Evolutionary conservation across 2,797 vertebrate species (phyloP), one percentile per base, ranked within the genome.

Genomic region (Macropodus opercularis): DNA sequence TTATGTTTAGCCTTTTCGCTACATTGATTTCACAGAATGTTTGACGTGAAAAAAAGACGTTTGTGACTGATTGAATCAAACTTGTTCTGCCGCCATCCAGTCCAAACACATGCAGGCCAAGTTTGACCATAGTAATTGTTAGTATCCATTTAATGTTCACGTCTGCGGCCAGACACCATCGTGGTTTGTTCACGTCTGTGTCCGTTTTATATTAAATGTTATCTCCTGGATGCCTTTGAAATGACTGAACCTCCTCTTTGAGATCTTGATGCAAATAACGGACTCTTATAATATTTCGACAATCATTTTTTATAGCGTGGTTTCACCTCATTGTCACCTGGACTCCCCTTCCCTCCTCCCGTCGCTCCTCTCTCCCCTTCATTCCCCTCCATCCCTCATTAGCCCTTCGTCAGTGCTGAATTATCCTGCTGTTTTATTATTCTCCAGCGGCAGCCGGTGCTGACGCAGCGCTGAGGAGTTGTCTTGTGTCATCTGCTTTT

Each of bases 351-450:
- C 14, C 18, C 8, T 14, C 23, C 14, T 3, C 27, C 6, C 5
- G 41, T 27, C 17, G n/a, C 21, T 4, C 3, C 24, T 10, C 42
- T 10, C n/a, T 14, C 35, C 5, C 50, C 9, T 34, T 23, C 62
- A 9, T 56, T 40, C 52, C 13, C 41, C 51, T 62, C 64, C 57
- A 58, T 63, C 56, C 49, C 79, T 79, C 80, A 82, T 81, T 77
- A 82, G 72, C 40, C 51, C 58, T 65, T 63, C 40, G 35, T 81
- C 79, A 74, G 62, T 32, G 63, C 77, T 56, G 77, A 78, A 83
- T 85, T 75, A 85, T 87, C 74, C 77, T 32, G 7, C 66, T 35
- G 22, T 67, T 83, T 74, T 80, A 73, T 80, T 78, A 69, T 69
- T 50, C 79, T 76, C 83, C 65, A 10, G 72, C 72, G 83, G 69